A percentile compares a stretch with the other conserved stretches of the same genome.
phyloP scores from a whole-genome alignment of 2,888 invertebrate genomes.

The Atherix ibis region DNA sequence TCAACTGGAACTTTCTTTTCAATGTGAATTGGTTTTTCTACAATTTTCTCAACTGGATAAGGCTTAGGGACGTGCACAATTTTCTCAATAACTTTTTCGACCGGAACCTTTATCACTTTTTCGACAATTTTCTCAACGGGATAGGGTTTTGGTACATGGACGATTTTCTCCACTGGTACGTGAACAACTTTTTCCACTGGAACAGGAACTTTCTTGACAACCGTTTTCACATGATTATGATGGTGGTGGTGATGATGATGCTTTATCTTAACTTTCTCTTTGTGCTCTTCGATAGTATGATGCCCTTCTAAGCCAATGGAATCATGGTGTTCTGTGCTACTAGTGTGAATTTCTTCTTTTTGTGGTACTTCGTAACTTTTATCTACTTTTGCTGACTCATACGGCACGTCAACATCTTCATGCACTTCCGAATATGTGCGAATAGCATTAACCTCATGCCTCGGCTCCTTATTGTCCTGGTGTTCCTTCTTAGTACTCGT shows the following conservation, averaged over 20 bases:
- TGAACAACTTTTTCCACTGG: slow-evolving; percentile 34
- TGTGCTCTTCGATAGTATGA: slow-evolving; percentile 14
- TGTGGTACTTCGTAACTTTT: slow-evolving; percentile 15
- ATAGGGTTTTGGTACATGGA: slow-evolving; percentile 32
- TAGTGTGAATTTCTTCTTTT: slow-evolving; percentile 11
- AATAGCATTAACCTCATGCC: slow-evolving; percentile 18
- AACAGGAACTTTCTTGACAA: slow-evolving; percentile 38
- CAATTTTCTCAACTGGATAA: slow-evolving; percentile 32
- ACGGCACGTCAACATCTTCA: slow-evolving; percentile 19
- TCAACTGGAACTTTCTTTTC: slow-evolving; percentile 22
- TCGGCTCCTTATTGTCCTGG: slow-evolving; percentile 3
- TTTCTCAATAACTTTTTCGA: slow-evolving; percentile 27
- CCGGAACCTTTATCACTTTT: slow-evolving; percentile 28
- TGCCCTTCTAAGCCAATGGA: slow-evolving; percentile 9
- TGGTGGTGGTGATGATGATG: slow-evolving; percentile 52
- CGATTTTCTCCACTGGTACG: slow-evolving; percentile 23
- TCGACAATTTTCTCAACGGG: slow-evolving; percentile 36
- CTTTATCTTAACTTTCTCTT: slow-evolving; percentile 28
- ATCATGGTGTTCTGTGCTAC: slow-evolving; percentile 9
- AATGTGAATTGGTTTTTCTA: slow-evolving; percentile 30
- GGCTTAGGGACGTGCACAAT: slow-evolving; percentile 30
- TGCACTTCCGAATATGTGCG: slow-evolving; percentile 26
- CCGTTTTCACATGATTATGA: slow-evolving; percentile 45
- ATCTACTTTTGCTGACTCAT: slow-evolving; percentile 9
- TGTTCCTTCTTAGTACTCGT: slow-evolving; percentile 9